Conservation (phyloP, 37 sponge, comb jelly and placozoan genomes). For the Axinella damicornis region DNA sequence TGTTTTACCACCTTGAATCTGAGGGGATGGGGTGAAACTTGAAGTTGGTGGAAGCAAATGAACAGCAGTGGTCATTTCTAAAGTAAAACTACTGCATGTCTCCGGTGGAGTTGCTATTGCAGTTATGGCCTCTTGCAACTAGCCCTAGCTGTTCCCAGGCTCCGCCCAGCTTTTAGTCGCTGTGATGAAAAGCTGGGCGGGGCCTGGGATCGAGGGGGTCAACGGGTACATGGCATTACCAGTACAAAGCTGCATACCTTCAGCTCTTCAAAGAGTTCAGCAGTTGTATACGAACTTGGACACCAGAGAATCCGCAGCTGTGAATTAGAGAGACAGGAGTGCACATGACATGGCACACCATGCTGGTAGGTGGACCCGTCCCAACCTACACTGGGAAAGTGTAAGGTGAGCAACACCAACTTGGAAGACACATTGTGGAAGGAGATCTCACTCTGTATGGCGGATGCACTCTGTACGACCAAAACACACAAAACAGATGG, state of each 20-base stretch:
- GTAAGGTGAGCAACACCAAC: conserved; percentile 90
- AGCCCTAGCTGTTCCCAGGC: no score
- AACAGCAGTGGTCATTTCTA: no score
- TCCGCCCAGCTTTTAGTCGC: no score
- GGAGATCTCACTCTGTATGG: conserved; percentile 81
- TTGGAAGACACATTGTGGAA: conserved; percentile 76
- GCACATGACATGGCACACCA: neutral
- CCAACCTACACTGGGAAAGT: conserved; percentile 88
- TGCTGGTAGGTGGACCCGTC: neutral
- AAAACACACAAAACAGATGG: no score
- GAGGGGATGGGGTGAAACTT: no score
- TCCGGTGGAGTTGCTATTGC: no score
- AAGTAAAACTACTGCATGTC: no score
- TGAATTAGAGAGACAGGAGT: neutral
- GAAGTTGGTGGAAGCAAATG: no score
- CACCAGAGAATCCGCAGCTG: conserved; percentile 93
- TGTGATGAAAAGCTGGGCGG: no score
- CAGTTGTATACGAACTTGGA: conserved; percentile 85
- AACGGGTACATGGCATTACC: neutral
- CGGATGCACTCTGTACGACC: conserved; percentile 32
- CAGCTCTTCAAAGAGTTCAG: conserved; percentile 86
- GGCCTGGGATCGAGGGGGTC: neutral
- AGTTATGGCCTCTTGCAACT: no score
- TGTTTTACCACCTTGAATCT: no score
- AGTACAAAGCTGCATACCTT: conserved; percentile 54